Conservation (phyloP, 2,797 vertebrate species). For the Aldrovandia affinis region DNA sequence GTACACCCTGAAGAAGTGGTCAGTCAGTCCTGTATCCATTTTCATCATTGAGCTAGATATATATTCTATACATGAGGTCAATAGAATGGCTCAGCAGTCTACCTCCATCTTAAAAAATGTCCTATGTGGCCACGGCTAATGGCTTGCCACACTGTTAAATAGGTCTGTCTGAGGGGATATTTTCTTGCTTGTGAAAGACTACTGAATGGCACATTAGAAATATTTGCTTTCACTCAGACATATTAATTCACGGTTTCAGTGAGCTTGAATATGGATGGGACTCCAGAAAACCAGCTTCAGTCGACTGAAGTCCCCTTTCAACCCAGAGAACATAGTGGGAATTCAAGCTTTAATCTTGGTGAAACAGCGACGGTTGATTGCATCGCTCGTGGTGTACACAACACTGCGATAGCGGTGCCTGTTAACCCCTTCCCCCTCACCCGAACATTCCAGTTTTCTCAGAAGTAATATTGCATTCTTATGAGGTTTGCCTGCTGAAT, state of each 20-base stretch:
- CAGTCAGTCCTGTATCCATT: not conserved
- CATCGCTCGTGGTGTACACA: not conserved
- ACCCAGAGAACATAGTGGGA: not conserved
- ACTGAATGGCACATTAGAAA: not conserved
- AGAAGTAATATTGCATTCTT: constrained; percentile 25
- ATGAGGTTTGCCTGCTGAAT: constrained; percentile 55
- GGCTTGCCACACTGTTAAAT: not conserved
- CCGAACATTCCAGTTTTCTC: not conserved
- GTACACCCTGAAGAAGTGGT: not conserved
- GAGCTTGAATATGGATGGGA: not conserved
- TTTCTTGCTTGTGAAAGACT: not conserved
- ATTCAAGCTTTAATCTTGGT: constrained; percentile 15
- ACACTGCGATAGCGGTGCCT: not conserved
- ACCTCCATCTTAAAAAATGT: not conserved
- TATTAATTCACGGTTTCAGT: not conserved
- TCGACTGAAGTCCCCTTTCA: not conserved
- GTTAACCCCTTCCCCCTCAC: not conserved
- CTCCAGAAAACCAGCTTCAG: not conserved
- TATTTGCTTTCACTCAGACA: not conserved
- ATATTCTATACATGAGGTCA: too few relatives aligned
- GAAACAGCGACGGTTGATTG: not conserved
- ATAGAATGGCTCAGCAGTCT: not conserved
- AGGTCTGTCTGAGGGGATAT: not conserved
- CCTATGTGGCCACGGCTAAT: not conserved
- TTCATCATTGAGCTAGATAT: not conserved